These are phyloP conservation scores for Coremacera marginata DNA, from an alignment of 2,888 invertebrate species.

Conservation along the genomic window DNA sequence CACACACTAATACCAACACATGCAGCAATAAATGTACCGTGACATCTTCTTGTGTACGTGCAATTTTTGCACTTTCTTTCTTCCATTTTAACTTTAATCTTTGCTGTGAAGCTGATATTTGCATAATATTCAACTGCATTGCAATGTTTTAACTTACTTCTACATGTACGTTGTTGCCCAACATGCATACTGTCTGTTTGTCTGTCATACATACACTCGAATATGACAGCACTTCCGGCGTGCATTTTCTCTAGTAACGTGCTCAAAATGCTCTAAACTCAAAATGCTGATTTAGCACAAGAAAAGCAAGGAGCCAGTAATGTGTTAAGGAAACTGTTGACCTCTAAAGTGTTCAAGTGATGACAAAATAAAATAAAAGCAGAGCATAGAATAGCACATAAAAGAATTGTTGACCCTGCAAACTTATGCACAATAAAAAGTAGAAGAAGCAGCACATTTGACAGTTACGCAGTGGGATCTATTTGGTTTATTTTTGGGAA, in stretches of 20 bases:
- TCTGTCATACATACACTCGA: neutral
- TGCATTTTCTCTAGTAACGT: slow-evolving; percentile 14
- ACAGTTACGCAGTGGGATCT: neutral
- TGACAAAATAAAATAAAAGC: neutral
- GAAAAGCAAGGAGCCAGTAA: neutral
- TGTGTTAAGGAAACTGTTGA: slow-evolving; percentile 9
- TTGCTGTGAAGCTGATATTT: neutral
- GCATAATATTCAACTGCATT: slow-evolving; percentile 13
- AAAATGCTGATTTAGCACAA: slow-evolving; percentile 29
- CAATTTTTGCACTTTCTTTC: slow-evolving; percentile 17
- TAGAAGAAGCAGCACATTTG: neutral
- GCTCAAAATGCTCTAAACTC: slow-evolving; percentile 27
- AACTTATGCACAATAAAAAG: neutral
- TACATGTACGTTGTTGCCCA: no score
- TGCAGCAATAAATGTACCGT: neutral
- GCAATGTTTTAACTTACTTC: neutral
- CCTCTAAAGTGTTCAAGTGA: slow-evolving; percentile 24
- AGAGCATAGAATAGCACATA: neutral
- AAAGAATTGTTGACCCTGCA: slow-evolving; percentile 16
- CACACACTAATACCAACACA: neutral
- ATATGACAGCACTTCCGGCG: slow-evolving; percentile 23
- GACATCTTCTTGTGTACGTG: slow-evolving; percentile 15
- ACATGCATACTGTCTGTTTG: neutral
- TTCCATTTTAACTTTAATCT: neutral
- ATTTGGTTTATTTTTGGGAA: neutral